Conservation (phyloP, 2,797 vertebrate species). For the Epinephelus malabaricus region DNA sequence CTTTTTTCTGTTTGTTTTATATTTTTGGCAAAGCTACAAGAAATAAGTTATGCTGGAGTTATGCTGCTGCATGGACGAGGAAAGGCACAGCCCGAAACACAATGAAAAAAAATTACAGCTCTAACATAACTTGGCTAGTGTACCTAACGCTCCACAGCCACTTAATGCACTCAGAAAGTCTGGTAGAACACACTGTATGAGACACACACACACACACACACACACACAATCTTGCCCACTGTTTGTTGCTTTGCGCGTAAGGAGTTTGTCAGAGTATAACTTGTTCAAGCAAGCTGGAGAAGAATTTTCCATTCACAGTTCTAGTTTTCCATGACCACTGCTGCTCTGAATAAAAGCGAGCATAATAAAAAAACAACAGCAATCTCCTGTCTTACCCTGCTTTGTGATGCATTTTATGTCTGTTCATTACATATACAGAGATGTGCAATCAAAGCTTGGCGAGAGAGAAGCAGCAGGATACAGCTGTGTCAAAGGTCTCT, state of each 20-base stretch:
- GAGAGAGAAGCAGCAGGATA: background rate
- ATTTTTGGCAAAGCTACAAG: background rate
- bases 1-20: background rate
- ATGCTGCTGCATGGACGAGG: background rate
- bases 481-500: background rate
- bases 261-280: background rate
- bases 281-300: background rate
- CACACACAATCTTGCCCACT: background rate
- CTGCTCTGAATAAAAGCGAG: slow-evolving; percentile 1
- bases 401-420: background rate
- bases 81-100: background rate
- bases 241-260: background rate
- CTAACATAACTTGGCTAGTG: background rate
- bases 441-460: background rate
- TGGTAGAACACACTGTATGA: background rate
- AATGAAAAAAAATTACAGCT: background rate
- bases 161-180: background rate
- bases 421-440: background rate
- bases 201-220: background rate
- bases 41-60: slow-evolving; percentile 1
- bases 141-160: background rate
- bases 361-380: background rate
- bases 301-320: background rate
- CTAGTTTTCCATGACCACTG: background rate
- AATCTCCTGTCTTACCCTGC: background rate